A percentile compares a stretch with the other conserved stretches of the same genome.
These are phyloP conservation scores for Poeciliopsis turrubarensis DNA, from an alignment of 2,113 vertebrate species.

Conservation along the genomic window DNA sequence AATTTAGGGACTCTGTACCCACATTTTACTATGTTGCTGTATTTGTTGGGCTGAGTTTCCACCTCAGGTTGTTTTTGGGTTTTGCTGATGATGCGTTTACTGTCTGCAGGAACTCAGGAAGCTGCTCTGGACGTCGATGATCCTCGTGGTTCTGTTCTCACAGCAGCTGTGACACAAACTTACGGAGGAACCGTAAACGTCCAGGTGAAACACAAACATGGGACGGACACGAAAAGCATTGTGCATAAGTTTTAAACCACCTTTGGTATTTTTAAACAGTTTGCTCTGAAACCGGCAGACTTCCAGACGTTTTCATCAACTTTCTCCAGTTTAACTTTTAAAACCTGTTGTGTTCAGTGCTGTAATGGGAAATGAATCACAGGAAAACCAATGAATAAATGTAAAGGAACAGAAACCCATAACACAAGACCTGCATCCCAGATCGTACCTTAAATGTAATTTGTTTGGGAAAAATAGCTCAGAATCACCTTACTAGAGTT, in stretches of 20 bases:
- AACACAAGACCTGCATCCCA: no score
- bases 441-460: no score
- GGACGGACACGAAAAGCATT: not conserved
- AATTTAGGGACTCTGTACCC: not conserved
- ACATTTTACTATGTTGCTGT: no score
- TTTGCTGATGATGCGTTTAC: not conserved
- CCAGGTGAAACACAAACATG: slow-evolving; percentile 15
- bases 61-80: not conserved
- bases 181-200: not conserved
- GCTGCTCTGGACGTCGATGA: slow-evolving; percentile 41
- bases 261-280: not conserved
- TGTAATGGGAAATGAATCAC: not conserved
- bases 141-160: slow-evolving; percentile 37
- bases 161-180: slow-evolving; percentile 40
- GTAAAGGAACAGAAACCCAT: not conserved
- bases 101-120: slow-evolving; percentile 44
- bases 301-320: not conserved
- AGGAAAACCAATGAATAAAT: not conserved
- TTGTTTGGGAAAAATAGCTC: no score
- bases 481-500: no score
- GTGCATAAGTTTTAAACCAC: not conserved
- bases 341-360: not conserved
- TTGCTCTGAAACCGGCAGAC: not conserved
- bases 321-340: not conserved
- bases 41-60: not conserved